Evolutionary conservation across 1,140 invertebrate genomes (phyloP).

Genomic region (Bombus breviceps): DNA sequence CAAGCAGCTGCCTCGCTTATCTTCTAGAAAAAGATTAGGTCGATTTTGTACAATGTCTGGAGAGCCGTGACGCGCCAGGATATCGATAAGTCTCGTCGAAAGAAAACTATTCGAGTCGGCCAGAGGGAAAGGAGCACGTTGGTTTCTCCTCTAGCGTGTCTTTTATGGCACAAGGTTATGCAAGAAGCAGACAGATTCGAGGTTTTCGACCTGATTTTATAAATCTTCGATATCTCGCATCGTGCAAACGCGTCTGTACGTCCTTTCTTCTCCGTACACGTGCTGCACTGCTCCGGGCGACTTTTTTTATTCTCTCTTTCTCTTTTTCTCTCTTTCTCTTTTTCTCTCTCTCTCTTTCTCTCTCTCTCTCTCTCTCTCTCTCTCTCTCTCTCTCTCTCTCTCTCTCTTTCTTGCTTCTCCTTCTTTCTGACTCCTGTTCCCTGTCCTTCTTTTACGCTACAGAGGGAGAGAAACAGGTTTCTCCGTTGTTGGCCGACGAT

Average conservation of each 20-base stretch:
- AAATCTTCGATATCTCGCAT: conserved; percentile 41
- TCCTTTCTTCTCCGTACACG: conserved; percentile 23
- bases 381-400: not conserved
- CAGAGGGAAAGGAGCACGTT: conserved; percentile 59
- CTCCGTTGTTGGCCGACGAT: not conserved
- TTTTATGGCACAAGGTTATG: conserved; percentile 66
- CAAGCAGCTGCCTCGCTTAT: not conserved
- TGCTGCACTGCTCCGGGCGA: conserved; percentile 4
- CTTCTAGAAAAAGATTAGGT: not conserved
- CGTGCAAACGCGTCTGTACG: not conserved
- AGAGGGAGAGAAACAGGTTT: not conserved
- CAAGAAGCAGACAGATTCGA: conserved; percentile 38
- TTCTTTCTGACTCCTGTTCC: not conserved
- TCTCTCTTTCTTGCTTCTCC: not conserved
- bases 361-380: not conserved
- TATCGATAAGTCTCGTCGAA: conserved; percentile 15
- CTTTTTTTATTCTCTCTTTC: not conserved
- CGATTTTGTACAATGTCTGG: not conserved
- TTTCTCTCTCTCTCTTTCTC: not conserved
- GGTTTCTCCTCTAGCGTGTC: conserved; percentile 56
- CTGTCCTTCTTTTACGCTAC: too few species aligned
- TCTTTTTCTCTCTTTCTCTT: not conserved
- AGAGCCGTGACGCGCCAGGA: not conserved
- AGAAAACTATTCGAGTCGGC: conserved; percentile 23
- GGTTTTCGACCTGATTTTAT: conserved; percentile 65